Evolutionary conservation across 1,140 invertebrate species (phyloP).

Genomic region (Homarus americanus): DNA sequence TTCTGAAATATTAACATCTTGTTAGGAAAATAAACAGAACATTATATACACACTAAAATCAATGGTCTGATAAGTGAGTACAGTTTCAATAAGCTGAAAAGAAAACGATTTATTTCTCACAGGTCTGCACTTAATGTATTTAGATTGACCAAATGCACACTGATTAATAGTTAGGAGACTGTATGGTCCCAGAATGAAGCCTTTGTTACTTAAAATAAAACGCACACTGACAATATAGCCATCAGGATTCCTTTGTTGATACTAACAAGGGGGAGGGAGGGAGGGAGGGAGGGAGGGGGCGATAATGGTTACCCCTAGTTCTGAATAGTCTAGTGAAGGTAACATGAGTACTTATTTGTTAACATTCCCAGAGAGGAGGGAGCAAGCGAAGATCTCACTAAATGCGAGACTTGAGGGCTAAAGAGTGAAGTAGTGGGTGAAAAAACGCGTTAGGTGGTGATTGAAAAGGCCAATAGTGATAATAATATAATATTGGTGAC

Average conservation of each 20-base stretch:
- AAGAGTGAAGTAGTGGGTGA: constrained; percentile 55
- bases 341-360: neutral
- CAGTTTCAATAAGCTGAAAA: constrained; percentile 1
- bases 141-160: neutral
- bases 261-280: neutral
- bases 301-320: neutral
- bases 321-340: neutral
- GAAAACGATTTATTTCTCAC: neutral
- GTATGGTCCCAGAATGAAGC: neutral
- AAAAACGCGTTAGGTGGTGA: constrained; percentile 17
- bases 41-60: neutral
- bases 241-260: neutral
- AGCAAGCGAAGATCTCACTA: neutral
- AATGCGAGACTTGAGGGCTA: constrained; percentile 17
- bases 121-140: neutral
- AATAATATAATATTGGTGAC: constrained; percentile 10
- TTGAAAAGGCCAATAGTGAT: constrained; percentile 37
- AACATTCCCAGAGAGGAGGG: neutral
- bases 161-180: neutral
- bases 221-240: neutral
- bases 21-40: no score
- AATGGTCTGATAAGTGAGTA: neutral
- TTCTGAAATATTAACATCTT: no score
- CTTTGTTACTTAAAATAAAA: neutral
- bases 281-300: no score